Percentiles rank a stretch among this genome's conserved stretches.
Conservation (phyloP, 23 tunicate species). For the Aplidium turbinatum region DNA sequence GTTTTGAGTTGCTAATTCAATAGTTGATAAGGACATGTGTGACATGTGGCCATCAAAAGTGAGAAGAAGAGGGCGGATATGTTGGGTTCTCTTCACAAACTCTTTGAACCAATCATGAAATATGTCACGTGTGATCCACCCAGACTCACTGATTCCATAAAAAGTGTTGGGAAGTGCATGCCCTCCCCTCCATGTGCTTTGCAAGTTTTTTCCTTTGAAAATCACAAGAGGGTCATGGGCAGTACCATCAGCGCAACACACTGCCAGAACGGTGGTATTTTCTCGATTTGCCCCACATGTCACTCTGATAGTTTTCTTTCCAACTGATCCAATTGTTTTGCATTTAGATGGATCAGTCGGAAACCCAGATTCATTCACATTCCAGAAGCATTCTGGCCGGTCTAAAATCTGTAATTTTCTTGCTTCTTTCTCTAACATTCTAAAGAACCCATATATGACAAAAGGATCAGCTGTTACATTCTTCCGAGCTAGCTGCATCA, state of each 20-base stretch:
- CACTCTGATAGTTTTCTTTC: background rate
- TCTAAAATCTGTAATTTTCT: too few relatives aligned
- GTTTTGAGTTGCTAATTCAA: background rate
- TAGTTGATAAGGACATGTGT: background rate
- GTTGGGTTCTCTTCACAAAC: background rate
- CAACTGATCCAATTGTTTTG: too few relatives aligned
- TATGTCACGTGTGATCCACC: constrained; percentile 10
- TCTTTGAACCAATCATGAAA: constrained; percentile 9
- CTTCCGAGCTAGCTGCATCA: too few relatives aligned
- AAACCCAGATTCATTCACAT: too few relatives aligned
- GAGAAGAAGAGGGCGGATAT: background rate
- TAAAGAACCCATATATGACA: too few relatives aligned
- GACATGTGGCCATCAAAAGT: constrained; percentile 29
- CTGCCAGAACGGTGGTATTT: constrained; percentile 14
- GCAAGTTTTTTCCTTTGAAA: constrained; percentile 14
- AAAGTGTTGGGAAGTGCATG: background rate
- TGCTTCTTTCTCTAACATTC: too few relatives aligned
- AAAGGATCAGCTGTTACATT: too few relatives aligned
- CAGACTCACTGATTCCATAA: constrained; percentile 10
- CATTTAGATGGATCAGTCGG: too few relatives aligned
- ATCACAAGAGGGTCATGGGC: constrained; percentile 14
- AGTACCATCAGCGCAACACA: constrained; percentile 20
- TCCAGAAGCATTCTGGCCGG: too few relatives aligned
- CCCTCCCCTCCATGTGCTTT: constrained; percentile 14
- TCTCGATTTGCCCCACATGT: constrained; percentile 31